Base-by-base conservation (phyloP, 1,140 invertebrate genomes). In the Artemia franciscana region DNA sequence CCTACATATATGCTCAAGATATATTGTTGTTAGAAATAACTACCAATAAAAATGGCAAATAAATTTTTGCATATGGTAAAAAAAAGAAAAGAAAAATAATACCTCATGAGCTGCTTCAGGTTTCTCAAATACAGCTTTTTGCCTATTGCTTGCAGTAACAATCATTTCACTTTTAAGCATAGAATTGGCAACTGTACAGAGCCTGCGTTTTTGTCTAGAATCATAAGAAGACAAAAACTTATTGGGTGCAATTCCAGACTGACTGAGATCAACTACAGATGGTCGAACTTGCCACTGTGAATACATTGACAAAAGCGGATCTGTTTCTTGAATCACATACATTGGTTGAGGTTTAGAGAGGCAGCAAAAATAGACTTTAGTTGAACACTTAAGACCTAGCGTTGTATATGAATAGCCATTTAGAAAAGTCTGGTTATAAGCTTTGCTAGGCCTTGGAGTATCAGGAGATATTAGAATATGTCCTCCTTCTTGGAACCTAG, bases 251-350 rank as follows among this genome's bases (percentile, higher is more conserved):
- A 90, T 75, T 58, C 84, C 84, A 27, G 81, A 71, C 7, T 81
- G 79, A 73, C 85, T 83, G 59, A 83, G 81, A 66, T 67, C 81
- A 80, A 70, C 81, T 80, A 69, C 84, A 78, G 24, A 66, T 26
- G 26, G 26, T 51, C 65, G 65, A 65, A 78, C 73, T 74, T 88
- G 84, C 93, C 93, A 98, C 71, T 96, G 93, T 7, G 90, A 94
- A 70, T 98, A 98, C 92, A 98, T 98, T 15, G 91, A 95, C 39
- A 96, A 74, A 68, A 85, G 88, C 65, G 88, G 84, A 70, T 90
- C 85, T 0, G 81, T 82, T 5, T 74, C 73, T 66, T 81, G 78
- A 12, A 73, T 73, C 39, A 95, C 89, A 71, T 94, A 96, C 75
- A 91, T 94, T 0, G 93, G 92, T 71, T 96, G 92, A 0, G 90